Evolutionary conservation across 2,888 invertebrate genomes (phyloP).

Genomic region (Mylabris sibirica): DNA sequence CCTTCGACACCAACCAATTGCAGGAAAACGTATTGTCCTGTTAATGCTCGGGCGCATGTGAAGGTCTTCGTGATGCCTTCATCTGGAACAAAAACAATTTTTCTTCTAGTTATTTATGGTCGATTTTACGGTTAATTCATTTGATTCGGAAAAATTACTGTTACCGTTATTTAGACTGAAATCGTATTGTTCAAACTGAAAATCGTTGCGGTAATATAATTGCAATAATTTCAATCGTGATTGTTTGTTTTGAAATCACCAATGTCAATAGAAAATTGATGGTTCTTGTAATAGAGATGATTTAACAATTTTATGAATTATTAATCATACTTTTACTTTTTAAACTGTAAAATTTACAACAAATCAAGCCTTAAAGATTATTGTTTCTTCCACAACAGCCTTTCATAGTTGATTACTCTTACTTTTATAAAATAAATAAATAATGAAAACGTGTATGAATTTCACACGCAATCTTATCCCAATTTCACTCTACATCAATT

Average conservation of each 20-base stretch:
- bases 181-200: not conserved
- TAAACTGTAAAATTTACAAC: not conserved
- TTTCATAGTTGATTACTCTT: not conserved
- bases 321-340: constrained; percentile 1
- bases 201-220: constrained; percentile 3
- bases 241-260: not conserved
- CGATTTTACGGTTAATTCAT: not conserved
- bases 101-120: not conserved
- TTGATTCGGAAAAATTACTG: not conserved
- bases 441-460: not conserved
- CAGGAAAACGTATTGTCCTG: constrained; percentile 87
- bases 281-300: not conserved
- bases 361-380: not conserved
- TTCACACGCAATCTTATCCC: not conserved
- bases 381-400: not conserved
- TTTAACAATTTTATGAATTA: not conserved
- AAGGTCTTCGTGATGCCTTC: constrained; percentile 93
- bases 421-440: not conserved
- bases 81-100: constrained; percentile 65
- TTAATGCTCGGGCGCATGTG: constrained; percentile 82
- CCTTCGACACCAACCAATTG: constrained; percentile 92
- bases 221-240: not conserved
- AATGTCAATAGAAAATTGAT: not conserved
- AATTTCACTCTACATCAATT: constrained; percentile 1
- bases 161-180: not conserved